Evolutionary conservation across 2,888 invertebrate species (phyloP), one percentile per base, ranked within the genome.

Genomic region (Phortica okadai): DNA sequence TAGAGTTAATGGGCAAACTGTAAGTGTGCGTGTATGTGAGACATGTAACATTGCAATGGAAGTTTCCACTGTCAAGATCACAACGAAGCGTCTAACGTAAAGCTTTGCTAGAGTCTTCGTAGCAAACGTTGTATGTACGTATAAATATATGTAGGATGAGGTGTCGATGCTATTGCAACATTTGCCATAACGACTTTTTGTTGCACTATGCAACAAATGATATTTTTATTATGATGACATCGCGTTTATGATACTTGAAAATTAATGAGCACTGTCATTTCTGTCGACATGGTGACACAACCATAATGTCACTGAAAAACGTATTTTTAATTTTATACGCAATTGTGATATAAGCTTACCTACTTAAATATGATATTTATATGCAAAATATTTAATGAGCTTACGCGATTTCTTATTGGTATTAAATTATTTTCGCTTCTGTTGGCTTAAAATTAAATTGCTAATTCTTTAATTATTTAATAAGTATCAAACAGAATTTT

Each of bases 221-320:
- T 74, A 64, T 74, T 74, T 74, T 74, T 74, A 74, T 74, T 74
- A 64, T 74, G 64, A 74, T 74, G 74, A 74, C 74, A 74, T 64
- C 50, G 74, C 64, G 64, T 62, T 74, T 74, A 62, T 64, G 74
- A 74, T 54, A 50, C 62, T 64, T 50, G 64, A 64, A 74, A 74
- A 74, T 74, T 74, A 74, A 74, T 74, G 74, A 64, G 14, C 64
- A 3, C 8, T 25, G 25, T 62, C 62, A 25, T 62, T 8, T 62
- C 6, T 21, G 62, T 62, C 33, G 70, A 16, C 50, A 16, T 62
- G 25, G 25, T 25, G 62, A 62, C 62, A 62, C 25, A 16, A 62
- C 8, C 25, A 25, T 62, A 2, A 62, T 21, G 21, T 25, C 25
- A 25, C 33, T 25, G 62, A 62, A 10, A 62, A 62, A 21, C 62